Evolutionary conservation across 2,113 vertebrate species (phyloP), one percentile per base, ranked within the genome.

Genomic region (Lepidothrix coronata): DNA sequence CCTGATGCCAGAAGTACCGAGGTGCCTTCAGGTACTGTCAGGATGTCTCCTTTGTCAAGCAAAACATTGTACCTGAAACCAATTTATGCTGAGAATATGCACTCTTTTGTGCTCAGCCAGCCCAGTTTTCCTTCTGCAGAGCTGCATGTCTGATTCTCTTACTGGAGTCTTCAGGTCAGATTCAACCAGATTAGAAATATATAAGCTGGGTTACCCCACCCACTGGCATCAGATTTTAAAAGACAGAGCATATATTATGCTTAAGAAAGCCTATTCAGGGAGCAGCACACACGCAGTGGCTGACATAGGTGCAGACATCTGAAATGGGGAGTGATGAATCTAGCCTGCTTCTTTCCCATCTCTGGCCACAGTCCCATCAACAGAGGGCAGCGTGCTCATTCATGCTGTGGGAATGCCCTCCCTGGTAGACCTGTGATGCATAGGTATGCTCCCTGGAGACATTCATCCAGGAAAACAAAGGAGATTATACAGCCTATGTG

Each of bases 321-420:
- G 58, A 57, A 75, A 72, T 2, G 31, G 28, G 9, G 33, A 76
- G 15, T 8, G 57, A 35, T 35, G 28, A 65, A 35, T 75, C 19
- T 67, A 72, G 31, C 11, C 39, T 25, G 44, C 44, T 52, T 25
- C 41, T 16, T 39, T 48, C 37, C 30, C 14, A 1, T 8, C 71
- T 79, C 75, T 52, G 27, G 41, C 44, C 4, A 0, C 54, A 41
- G 57, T 9, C 24, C 52, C 3, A 0, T 5, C 49, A 27, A 14
- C 1, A 0, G n/a, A 85, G 49, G 13, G 52, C 46, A 80, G 62
- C 0, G 0, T 16, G 37, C 62, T 72, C 75, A 24, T 7, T 43
- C 23, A 2, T 11, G 31, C 28, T 30, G 35, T 0, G 1, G 8
- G 44, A 12, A 0, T 49, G 28, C 37, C 37, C 46, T 83, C 19